Base-by-base conservation (phyloP, 2,113 vertebrate genomes). In the Actenoides hombroni region DNA sequence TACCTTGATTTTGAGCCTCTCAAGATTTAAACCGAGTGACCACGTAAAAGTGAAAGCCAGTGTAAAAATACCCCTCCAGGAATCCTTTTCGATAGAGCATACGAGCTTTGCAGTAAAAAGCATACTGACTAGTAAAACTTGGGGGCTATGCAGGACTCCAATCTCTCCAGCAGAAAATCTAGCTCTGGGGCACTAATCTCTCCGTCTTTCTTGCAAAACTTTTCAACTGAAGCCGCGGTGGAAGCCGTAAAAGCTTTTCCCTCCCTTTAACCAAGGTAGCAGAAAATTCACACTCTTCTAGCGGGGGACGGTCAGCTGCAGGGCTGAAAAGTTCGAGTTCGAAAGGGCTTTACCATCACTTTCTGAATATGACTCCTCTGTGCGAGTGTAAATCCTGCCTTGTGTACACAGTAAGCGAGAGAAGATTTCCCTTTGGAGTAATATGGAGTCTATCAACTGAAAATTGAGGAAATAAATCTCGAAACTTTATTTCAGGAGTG, bases 101-200 rank as follows among this genome's bases (percentile, higher is more conserved):
- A 40, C 3, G 4, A 86, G 63, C 67, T 94, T 70, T 63, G 91
- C 78, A 76, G 81, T 94, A 94, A 90, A 94, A 92, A 81, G 28
- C 76, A 19, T 1, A 28, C 69, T 57, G 90, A 88, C 68, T 83
- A 92, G 93, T 92, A 97, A 96, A 96, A 93, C 9, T 5, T 33
- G 5, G 42, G 29, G 61, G n/a, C 61, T 75, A 73, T 20, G 81
- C 75, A 90, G 60, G 11, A 73, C 92, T 83, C 75, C 49, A 54
- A 71, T 28, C 28, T 94, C 78, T 49, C 53, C 35, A 7, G 80
- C 57, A 67, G 61, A 90, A 95, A 93, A 67, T 46, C 65, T 87
- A 75, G 78, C 90, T 95, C 95, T 85, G 85, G 86, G 96, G 86
- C 76, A 93, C 91, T 86, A 81, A 90, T 81, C 83, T 95, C 65